Percentiles rank a stretch among this genome's conserved stretches.
These are phyloP conservation scores for Drosophila eohydei DNA, from an alignment of 2,888 invertebrate species.

Conservation along the genomic window DNA sequence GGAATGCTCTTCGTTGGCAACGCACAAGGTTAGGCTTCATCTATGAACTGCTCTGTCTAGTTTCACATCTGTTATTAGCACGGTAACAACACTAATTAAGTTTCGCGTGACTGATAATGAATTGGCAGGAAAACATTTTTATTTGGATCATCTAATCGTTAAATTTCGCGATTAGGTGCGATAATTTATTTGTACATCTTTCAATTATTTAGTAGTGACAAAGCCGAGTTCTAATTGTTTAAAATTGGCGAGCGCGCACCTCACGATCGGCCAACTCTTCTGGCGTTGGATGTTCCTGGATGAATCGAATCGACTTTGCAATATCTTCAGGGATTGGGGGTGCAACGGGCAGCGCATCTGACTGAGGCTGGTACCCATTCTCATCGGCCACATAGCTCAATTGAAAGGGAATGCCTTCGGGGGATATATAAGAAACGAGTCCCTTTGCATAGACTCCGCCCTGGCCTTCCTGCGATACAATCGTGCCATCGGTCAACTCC, in stretches of 20 bases:
- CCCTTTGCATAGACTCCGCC: slow-evolving; percentile 85
- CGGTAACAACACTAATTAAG: slow-evolving; percentile 50
- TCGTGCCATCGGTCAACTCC: slow-evolving; percentile 87
- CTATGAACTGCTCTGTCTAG: slow-evolving; percentile 9
- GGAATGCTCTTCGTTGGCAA: neutral
- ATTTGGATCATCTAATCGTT: slow-evolving; percentile 39
- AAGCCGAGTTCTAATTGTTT: slow-evolving; percentile 25
- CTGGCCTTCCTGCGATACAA: slow-evolving; percentile 86
- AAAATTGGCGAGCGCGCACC: slow-evolving; percentile 64
- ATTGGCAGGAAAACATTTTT: slow-evolving; percentile 52
- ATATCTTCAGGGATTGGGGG: slow-evolving; percentile 82
- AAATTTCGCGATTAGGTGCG: slow-evolving; percentile 9
- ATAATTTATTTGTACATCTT: slow-evolving; percentile 49
- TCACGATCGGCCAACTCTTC: slow-evolving; percentile 79
- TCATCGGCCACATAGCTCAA: slow-evolving; percentile 79
- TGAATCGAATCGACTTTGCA: slow-evolving; percentile 67
- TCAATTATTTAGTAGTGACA: slow-evolving; percentile 10
- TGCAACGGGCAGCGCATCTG: slow-evolving; percentile 77
- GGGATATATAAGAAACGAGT: slow-evolving; percentile 65
- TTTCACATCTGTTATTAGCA: slow-evolving; percentile 33
- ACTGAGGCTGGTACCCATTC: slow-evolving; percentile 80
- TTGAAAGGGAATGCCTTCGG: slow-evolving; percentile 76
- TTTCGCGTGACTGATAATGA: slow-evolving; percentile 30
- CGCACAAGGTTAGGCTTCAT: slow-evolving; percentile 34
- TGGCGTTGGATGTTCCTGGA: slow-evolving; percentile 74